phyloP scores from a whole-genome alignment of 1,140 invertebrate species.

The Macrobrachium nipponense region DNA sequence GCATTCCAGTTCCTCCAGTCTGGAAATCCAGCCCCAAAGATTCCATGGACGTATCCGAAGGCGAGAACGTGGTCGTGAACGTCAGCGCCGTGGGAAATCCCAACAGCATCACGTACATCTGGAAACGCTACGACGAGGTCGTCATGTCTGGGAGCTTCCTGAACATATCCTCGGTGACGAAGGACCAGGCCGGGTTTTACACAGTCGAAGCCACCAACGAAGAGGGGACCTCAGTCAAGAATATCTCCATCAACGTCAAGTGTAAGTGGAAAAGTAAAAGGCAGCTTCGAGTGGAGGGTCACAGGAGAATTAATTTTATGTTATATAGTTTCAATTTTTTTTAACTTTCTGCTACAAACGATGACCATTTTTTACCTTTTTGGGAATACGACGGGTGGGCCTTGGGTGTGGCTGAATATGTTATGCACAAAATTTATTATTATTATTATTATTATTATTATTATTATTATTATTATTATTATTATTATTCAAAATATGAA shows the following conservation, averaged over 20 bases:
- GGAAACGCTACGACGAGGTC: constrained; percentile 85
- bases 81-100: constrained; percentile 89
- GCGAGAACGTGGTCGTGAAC: constrained; percentile 83
- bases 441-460: neutral
- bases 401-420: too few relatives aligned
- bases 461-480: too few relatives aligned
- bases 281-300: too few relatives aligned
- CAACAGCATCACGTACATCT: constrained; percentile 81
- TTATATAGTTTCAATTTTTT: too few relatives aligned
- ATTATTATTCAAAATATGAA: too few relatives aligned
- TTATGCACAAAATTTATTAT: too few relatives aligned
- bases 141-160: constrained; percentile 82
- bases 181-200: constrained; percentile 77
- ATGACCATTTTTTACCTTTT: too few relatives aligned
- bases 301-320: too few relatives aligned
- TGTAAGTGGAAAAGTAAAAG: constrained; percentile 79
- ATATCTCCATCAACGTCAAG: constrained; percentile 87
- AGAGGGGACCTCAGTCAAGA: constrained; percentile 76
- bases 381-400: neutral
- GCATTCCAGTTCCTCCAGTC: constrained; percentile 22
- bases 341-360: too few relatives aligned
- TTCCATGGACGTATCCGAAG: constrained; percentile 79
- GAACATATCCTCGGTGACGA: constrained; percentile 81
- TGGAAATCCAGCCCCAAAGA: constrained; percentile 65
- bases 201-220: constrained; percentile 75